Evolutionary conservation across 2,888 invertebrate species (phyloP).

Genomic region (Eristalinus aeneus): DNA sequence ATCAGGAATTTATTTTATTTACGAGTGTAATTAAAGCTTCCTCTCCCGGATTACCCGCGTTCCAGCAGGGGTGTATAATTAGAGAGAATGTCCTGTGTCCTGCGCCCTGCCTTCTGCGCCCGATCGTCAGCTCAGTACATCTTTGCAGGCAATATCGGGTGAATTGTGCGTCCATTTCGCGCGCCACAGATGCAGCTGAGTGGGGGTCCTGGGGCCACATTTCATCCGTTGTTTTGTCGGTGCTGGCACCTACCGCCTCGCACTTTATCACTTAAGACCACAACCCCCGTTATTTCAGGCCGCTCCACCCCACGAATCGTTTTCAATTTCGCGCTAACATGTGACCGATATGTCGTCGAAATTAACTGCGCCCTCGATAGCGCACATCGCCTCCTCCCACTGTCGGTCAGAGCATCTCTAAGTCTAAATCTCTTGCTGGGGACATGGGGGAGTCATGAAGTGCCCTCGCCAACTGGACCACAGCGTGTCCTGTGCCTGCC

Average conservation of each 20-base stretch:
- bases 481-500: neutral
- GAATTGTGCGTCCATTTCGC: neutral
- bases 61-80: constrained; percentile 30
- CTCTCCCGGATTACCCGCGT: constrained; percentile 33
- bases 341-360: constrained; percentile 71
- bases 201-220: constrained; percentile 25
- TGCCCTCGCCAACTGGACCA: constrained; percentile 44
- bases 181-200: constrained; percentile 58
- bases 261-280: constrained; percentile 67
- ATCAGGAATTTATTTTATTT: constrained; percentile 69
- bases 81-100: constrained; percentile 17
- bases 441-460: neutral
- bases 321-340: constrained; percentile 71
- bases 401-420: constrained; percentile 44
- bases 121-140: constrained; percentile 11
- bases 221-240: constrained; percentile 19
- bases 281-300: constrained; percentile 48
- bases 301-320: constrained; percentile 55
- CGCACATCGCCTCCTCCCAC: neutral
- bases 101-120: neutral
- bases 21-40: constrained; percentile 64
- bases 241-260: constrained; percentile 41
- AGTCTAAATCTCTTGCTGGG: constrained; percentile 59
- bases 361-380: constrained; percentile 56
- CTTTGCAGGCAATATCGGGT: neutral